phyloP scores from a whole-genome alignment of 1,140 invertebrate genomes.

The Platyscapa corneri region DNA sequence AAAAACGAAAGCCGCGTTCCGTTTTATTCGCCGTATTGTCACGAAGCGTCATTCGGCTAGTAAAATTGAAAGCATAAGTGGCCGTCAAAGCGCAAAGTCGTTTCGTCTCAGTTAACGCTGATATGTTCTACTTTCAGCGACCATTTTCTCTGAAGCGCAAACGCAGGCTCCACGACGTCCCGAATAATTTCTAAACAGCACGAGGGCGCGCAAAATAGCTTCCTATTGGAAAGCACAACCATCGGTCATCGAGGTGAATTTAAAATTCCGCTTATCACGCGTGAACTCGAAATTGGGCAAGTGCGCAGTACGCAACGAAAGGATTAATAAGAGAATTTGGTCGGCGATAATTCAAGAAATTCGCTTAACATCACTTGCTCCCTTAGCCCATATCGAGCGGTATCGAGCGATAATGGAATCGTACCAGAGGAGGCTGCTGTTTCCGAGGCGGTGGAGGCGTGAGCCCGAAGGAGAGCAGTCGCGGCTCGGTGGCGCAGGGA shows the following conservation, averaged over 20 bases:
- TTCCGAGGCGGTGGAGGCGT: background rate
- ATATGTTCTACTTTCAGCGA: background rate
- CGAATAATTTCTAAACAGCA: background rate
- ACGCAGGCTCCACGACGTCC: too few relatives aligned
- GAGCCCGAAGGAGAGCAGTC: background rate
- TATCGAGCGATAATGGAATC: slow-evolving; percentile 26
- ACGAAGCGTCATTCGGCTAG: too few relatives aligned
- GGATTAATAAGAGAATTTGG: background rate
- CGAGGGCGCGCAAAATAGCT: background rate
- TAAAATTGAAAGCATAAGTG: too few relatives aligned
- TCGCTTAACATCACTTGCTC: background rate
- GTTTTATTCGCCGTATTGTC: too few relatives aligned
- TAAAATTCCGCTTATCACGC: too few relatives aligned
- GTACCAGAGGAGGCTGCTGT: background rate
- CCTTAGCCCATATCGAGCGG: background rate
- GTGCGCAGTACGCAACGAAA: too few relatives aligned
- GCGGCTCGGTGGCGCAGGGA: background rate
- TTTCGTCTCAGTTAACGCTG: background rate
- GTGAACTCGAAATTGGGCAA: too few relatives aligned
- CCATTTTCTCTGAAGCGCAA: background rate
- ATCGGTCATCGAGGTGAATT: too few relatives aligned
- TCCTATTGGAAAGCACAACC: background rate
- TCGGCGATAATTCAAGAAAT: background rate
- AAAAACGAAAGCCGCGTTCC: too few relatives aligned
- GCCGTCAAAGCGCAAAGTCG: background rate